Percentiles rank a stretch among this genome's conserved stretches.
phyloP scores from a whole-genome alignment of 2,888 invertebrate species.

The Pseudococcus viburni region DNA sequence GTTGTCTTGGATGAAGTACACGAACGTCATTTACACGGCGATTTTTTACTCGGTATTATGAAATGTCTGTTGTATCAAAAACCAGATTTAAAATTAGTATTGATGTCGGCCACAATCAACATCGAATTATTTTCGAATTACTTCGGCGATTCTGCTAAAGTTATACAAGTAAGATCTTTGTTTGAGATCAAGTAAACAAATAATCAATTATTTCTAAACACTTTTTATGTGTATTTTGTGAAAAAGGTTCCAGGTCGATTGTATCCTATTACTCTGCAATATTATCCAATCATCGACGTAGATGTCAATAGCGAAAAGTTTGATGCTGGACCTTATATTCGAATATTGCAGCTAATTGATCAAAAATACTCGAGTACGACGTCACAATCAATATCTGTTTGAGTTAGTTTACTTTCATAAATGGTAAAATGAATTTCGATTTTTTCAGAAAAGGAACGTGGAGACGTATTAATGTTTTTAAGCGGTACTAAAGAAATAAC shows the following conservation, averaged over 20 bases:
- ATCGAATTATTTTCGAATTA: conserved; percentile 93
- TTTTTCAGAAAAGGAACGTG: conserved; percentile 81
- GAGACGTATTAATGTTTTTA: conserved; percentile 94
- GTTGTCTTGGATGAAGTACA: conserved; percentile 98
- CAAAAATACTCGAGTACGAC: conserved; percentile 83
- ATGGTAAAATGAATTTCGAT: no score
- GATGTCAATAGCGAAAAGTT: conserved; percentile 77
- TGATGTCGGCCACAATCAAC: conserved; percentile 99
- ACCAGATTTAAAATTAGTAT: conserved; percentile 86
- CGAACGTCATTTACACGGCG: conserved; percentile 95
- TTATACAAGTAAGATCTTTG: conserved; percentile 78
- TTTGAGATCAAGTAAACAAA: no score
- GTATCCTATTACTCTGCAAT: conserved; percentile 92
- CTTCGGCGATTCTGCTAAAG: conserved; percentile 85
- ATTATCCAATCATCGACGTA: conserved; percentile 81
- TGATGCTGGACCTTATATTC: conserved; percentile 94
- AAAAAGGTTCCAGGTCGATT: conserved; percentile 91
- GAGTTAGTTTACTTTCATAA: neutral
- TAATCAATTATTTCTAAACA: neutral
- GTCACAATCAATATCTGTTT: neutral
- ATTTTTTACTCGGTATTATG: conserved; percentile 93
- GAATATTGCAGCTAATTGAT: conserved; percentile 93
- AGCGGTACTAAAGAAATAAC: conserved; percentile 96
- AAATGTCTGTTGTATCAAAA: conserved; percentile 90
- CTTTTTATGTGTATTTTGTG: neutral